A percentile compares a stretch with the other conserved stretches of the same genome.
Evolutionary conservation across 2,113 vertebrate species (phyloP).

Genomic region (Eudyptes chrysolophus): DNA sequence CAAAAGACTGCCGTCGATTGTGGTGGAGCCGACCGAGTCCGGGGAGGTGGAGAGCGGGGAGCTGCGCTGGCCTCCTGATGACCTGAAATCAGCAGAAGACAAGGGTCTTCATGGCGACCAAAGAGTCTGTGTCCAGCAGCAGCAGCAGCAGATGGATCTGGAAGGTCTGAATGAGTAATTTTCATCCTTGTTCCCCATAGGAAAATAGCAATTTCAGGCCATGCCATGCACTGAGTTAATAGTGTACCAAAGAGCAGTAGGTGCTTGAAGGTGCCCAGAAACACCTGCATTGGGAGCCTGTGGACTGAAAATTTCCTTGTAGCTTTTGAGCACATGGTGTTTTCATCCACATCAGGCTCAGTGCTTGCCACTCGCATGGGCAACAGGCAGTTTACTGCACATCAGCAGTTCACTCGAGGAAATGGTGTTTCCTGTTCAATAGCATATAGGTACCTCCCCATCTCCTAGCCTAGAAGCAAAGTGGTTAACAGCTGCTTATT

Average conservation of each 20-base stretch:
- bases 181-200: neutral
- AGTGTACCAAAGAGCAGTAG: neutral
- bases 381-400: neutral
- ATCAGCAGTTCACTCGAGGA: neutral
- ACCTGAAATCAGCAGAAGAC: slow-evolving; percentile 75
- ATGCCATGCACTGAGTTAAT: neutral
- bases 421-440: neutral
- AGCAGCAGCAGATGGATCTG: slow-evolving; percentile 63
- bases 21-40: slow-evolving; percentile 85
- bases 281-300: neutral
- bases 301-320: neutral
- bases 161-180: slow-evolving; percentile 63
- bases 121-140: slow-evolving; percentile 63
- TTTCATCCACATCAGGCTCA: neutral
- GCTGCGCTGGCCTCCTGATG: slow-evolving; percentile 89
- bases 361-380: neutral
- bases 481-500: neutral
- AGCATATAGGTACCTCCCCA: neutral
- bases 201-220: neutral
- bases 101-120: slow-evolving; percentile 65
- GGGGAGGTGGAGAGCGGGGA: slow-evolving; percentile 89
- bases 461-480: neutral
- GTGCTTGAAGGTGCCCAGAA: neutral
- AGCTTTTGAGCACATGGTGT: neutral
- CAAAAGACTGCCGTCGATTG: slow-evolving; percentile 88